Conservation (phyloP, 2,113 vertebrate species). For the Strigops habroptila region DNA sequence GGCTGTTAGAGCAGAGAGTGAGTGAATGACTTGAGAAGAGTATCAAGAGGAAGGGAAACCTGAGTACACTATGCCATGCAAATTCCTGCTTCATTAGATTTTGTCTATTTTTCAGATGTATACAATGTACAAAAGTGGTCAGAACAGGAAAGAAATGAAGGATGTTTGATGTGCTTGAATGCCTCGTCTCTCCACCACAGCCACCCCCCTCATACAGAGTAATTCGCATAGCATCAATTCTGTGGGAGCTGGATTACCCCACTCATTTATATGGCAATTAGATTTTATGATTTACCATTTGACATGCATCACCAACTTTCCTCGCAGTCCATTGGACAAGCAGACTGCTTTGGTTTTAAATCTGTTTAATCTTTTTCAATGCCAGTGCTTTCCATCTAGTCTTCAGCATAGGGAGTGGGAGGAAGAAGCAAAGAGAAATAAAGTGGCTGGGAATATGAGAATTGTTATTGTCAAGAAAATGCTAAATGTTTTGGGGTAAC, state of each 20-base stretch:
- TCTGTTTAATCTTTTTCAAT: conserved; percentile 14
- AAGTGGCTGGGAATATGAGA: background rate
- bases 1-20: background rate
- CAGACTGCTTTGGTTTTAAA: conserved; percentile 33
- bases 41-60: background rate
- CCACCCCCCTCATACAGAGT: background rate
- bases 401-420: background rate
- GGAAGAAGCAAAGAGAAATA: background rate
- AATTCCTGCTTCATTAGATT: background rate
- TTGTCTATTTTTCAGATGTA: background rate
- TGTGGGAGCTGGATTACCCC: conserved; percentile 39
- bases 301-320: conserved; percentile 42
- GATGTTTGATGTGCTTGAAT: conserved; percentile 21
- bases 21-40: background rate
- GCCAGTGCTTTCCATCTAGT: background rate
- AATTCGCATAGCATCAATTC: conserved; percentile 10
- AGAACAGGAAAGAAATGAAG: background rate
- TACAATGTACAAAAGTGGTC: background rate
- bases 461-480: background rate
- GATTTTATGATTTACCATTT: conserved; percentile 59
- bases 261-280: conserved; percentile 31
- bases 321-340: conserved; percentile 55
- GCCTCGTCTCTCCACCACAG: background rate
- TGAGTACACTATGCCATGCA: background rate
- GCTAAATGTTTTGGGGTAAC: background rate